phyloP scores from a whole-genome alignment of 1,140 invertebrate species.

The Leptinotarsa lineolata region DNA sequence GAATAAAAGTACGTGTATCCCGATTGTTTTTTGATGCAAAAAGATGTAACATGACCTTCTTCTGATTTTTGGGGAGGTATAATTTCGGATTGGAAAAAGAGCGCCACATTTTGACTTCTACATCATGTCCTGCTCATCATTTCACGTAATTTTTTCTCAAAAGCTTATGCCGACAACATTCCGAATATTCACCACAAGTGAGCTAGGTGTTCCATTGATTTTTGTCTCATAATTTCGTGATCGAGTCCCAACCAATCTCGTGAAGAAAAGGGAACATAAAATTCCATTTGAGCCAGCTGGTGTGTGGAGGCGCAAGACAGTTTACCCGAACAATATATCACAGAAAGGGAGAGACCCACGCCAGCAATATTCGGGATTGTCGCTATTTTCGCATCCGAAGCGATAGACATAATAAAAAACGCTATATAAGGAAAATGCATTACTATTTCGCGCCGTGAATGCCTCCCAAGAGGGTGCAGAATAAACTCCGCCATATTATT shows the following conservation, averaged over 20 bases:
- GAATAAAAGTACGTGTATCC: too few species aligned
- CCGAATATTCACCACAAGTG: too few species aligned
- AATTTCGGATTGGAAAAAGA: too few species aligned
- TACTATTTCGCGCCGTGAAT: conserved; percentile 53
- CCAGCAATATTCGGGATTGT: conserved; percentile 48
- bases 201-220: too few species aligned
- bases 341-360: conserved; percentile 33
- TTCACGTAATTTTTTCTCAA: too few species aligned
- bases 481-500: conserved; percentile 45
- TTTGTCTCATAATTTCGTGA: too few species aligned
- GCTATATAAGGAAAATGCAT: conserved; percentile 56
- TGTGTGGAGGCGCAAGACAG: conserved; percentile 19
- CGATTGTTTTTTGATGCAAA: too few species aligned
- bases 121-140: too few species aligned
- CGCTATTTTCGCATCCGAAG: conserved; percentile 44
- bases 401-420: conserved; percentile 52
- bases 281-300: background rate
- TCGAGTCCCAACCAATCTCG: background rate
- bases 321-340: conserved; percentile 35
- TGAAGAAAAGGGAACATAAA: background rate
- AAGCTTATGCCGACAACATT: too few species aligned
- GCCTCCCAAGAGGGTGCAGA: conserved; percentile 45
- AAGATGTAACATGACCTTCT: too few species aligned
- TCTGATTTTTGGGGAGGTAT: too few species aligned
- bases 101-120: too few species aligned